A percentile compares a stretch with the other conserved stretches of the same genome.
These are phyloP conservation scores for Syngnathoides biaculeatus DNA, from an alignment of 2,113 vertebrate genomes.

Conservation along the genomic window DNA sequence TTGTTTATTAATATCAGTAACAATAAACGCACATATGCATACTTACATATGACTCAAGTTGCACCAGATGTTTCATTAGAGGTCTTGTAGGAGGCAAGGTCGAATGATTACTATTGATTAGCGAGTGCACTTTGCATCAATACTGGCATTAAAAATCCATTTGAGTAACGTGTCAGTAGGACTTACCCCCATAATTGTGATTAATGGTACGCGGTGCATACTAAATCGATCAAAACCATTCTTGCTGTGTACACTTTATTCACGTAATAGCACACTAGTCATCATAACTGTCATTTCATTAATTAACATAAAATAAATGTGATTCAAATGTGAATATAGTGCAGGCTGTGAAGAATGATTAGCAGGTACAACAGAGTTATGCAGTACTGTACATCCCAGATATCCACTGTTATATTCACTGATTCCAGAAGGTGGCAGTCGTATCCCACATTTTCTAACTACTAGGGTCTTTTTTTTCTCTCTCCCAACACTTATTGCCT, in stretches of 20 bases:
- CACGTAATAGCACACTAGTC: not conserved
- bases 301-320: conserved; percentile 5
- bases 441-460: conserved; percentile 35
- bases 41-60: not conserved
- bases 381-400: not conserved
- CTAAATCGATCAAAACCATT: conserved; percentile 13
- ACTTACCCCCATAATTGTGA: conserved; percentile 3
- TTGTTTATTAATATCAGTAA: not conserved
- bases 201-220: conserved; percentile 20
- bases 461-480: not conserved
- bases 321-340: not conserved
- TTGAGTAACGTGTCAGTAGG: conserved; percentile 1
- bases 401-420: not conserved
- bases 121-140: not conserved
- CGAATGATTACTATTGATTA: conserved; percentile 11
- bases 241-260: not conserved
- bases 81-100: not conserved
- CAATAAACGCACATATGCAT: not conserved
- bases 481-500: not conserved
- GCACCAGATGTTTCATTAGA: not conserved
- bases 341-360: not conserved
- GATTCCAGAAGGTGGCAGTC: conserved; percentile 70
- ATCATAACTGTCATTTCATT: not conserved
- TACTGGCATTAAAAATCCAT: conserved; percentile 17
- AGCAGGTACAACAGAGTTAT: not conserved